Base-by-base conservation (phyloP, 2,888 invertebrate species). In the Amphipoea lucens region DNA sequence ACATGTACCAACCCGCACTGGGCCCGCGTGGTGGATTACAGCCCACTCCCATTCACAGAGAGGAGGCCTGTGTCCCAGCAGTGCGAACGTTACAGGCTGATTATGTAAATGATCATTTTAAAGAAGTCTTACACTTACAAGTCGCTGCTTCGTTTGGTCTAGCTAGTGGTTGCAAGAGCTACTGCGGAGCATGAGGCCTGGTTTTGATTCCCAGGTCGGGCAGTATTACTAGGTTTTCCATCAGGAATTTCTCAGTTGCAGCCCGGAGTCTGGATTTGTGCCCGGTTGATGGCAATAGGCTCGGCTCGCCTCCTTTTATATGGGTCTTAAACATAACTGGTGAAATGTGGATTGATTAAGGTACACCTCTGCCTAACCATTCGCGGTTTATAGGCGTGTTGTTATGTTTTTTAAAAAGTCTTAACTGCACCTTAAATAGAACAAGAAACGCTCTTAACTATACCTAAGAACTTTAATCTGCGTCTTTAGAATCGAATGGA, bases 401-500 rank as follows among this genome's bases (percentile, higher is more conserved):
- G 4, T 57, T 57, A 23, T 23, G 23, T 23, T 20, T 51, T 51
- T 51, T 29, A 17, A 74, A 1, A n/a, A 57, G 23, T n/a, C n/a
- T 17, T 73, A 57, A 74, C 36, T 3, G 9, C 1, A 14, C 40
- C 6, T 36, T 48, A 20, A 42, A 23, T 45, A 11, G 4, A 42
- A 42, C 17, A 76, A 63, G 29, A 63, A 63, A 78, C 45, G 7
- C 3, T n/a, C 40, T 65, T 20, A 23, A 23, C 76, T 17, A 54
- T 54, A 20, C 42, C 23, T 57, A 48, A 70, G 42, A 66, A 66
- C 14, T 77, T 42, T 45, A 65, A 65, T 60, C 57, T n/a, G 0
- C n/a, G 4, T 51, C 51, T 78, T 69, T 69, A 17, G 9, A 84
- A 51, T 70, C 23, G 12, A 66, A 45, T 20, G 29, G 29, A 29